Evolutionary conservation across 2,888 invertebrate species (phyloP).

Genomic region (Koerneria pararmatus): DNA sequence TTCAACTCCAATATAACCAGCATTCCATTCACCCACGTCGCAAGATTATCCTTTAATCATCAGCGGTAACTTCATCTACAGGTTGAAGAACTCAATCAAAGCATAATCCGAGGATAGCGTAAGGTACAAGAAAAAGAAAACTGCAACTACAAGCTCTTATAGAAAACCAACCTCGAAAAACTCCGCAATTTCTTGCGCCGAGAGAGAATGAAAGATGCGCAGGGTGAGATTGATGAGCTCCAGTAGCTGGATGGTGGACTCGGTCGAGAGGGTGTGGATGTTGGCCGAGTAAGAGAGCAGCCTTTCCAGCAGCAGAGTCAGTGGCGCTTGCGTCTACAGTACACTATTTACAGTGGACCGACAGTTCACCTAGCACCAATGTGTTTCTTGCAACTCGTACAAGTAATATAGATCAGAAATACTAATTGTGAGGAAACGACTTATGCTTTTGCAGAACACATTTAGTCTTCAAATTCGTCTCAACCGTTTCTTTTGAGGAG

Average conservation of each 20-base stretch:
- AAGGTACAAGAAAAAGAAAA: constrained; percentile 3
- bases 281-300: constrained; percentile 52
- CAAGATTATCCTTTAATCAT: constrained; percentile 91
- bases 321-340: constrained; percentile 76
- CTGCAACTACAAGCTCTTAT: constrained; percentile 12
- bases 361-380: too few relatives aligned
- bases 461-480: too few relatives aligned
- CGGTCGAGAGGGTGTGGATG: constrained; percentile 27
- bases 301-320: constrained; percentile 84
- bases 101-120: neutral
- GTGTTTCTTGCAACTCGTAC: too few relatives aligned
- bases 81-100: neutral
- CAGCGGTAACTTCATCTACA: neutral
- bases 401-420: too few relatives aligned
- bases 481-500: too few relatives aligned
- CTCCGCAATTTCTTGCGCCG: constrained; percentile 95
- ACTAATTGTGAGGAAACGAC: too few relatives aligned
- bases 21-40: constrained; percentile 87
- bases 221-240: constrained; percentile 16
- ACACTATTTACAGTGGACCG: neutral
- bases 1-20: constrained; percentile 72
- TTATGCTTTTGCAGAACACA: too few relatives aligned
- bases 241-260: constrained; percentile 19
- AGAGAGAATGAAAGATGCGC: constrained; percentile 83
- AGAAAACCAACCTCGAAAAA: constrained; percentile 77